Conservation (phyloP, 1,140 invertebrate genomes). For the Prorops nasuta region DNA sequence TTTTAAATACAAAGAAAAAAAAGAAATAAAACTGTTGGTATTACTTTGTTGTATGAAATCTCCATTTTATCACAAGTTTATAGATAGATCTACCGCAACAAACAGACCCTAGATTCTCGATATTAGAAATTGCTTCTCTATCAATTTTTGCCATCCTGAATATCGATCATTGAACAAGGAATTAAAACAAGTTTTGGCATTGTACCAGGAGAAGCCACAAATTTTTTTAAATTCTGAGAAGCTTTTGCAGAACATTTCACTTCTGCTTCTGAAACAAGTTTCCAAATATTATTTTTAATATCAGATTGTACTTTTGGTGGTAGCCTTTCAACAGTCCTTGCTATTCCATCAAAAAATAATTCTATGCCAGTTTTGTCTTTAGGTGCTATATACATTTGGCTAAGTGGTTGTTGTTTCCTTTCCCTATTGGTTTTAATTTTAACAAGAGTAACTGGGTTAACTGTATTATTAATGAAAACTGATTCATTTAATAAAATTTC, state of each 20-base stretch:
- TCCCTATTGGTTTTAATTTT: constrained; percentile 7
- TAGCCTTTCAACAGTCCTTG: constrained; percentile 24
- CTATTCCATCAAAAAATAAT: constrained; percentile 37
- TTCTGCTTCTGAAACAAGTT: constrained; percentile 31
- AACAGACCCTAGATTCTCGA: no score
- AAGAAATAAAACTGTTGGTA: no score
- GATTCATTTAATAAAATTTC: not conserved
- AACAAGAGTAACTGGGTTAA: not conserved
- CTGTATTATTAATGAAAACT: constrained; percentile 2
- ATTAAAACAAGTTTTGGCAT: constrained; percentile 25
- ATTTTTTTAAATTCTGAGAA: constrained; percentile 5
- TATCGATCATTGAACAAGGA: constrained; percentile 27
- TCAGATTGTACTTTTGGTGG: constrained; percentile 26
- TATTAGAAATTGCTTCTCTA: no score
- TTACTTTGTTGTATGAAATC: no score
- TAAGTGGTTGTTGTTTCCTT: constrained; percentile 9
- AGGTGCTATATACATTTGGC: constrained; percentile 18
- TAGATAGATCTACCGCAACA: no score
- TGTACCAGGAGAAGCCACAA: not conserved
- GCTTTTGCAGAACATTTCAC: constrained; percentile 17
- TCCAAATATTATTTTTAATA: constrained; percentile 36
- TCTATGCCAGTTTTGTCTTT: constrained; percentile 25
- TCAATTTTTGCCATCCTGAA: constrained; percentile 16
- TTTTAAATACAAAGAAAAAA: no score
- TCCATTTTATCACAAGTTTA: no score